A percentile compares a stretch with the other conserved stretches of the same genome.
phyloP scores from a whole-genome alignment of 2,888 invertebrate species.

The Diaprepes abbreviatus region DNA sequence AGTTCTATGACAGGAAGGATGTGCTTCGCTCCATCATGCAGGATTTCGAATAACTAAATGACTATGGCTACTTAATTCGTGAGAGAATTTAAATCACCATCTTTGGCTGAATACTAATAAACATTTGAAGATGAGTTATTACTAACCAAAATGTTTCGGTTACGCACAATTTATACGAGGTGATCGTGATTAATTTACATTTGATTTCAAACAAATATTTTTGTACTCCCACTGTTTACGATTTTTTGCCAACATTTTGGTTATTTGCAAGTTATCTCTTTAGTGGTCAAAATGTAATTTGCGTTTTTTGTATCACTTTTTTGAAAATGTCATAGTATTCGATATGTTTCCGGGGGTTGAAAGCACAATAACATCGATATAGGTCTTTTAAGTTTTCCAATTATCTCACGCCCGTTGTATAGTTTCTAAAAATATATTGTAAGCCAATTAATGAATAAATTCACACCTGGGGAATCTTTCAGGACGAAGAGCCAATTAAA shows the following conservation, averaged over 20 bases:
- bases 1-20: slow-evolving; percentile 43
- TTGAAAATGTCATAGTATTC: too few relatives aligned
- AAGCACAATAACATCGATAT: too few relatives aligned
- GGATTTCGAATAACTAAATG: slow-evolving; percentile 43
- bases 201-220: too few relatives aligned
- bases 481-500: not conserved
- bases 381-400: too few relatives aligned
- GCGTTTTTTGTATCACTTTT: too few relatives aligned
- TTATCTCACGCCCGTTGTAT: too few relatives aligned
- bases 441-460: not conserved
- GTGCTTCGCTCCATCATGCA: slow-evolving; percentile 37
- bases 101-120: slow-evolving; percentile 31
- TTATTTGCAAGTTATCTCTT: too few relatives aligned
- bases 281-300: too few relatives aligned
- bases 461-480: not conserved
- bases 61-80: slow-evolving; percentile 39
- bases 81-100: slow-evolving; percentile 41
- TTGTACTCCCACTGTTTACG: too few relatives aligned
- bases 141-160: slow-evolving; percentile 23
- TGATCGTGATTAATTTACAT: too few relatives aligned
- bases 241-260: too few relatives aligned
- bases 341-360: too few relatives aligned
- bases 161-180: slow-evolving; percentile 21
- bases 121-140: slow-evolving; percentile 21
- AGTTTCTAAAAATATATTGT: not conserved